A percentile compares a stretch with the other conserved stretches of the same genome.
Conservation (phyloP, 2,797 vertebrate species). For the Melanotaenia pygmaea region DNA sequence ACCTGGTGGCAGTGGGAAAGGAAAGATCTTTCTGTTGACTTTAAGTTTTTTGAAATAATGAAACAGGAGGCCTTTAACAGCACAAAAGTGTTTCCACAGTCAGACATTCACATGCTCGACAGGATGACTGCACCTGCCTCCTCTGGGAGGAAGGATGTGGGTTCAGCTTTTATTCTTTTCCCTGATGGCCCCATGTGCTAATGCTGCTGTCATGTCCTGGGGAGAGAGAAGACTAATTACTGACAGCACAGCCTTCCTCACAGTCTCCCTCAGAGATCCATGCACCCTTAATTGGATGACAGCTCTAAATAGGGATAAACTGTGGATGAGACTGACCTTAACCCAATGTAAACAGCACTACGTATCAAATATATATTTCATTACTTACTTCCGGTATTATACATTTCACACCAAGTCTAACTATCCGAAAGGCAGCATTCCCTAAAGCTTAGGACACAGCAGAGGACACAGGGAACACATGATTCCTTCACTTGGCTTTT, state of each 20-base stretch:
- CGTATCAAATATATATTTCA: slow-evolving; percentile 34
- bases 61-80: slow-evolving; percentile 28
- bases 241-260: slow-evolving; percentile 69
- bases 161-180: slow-evolving; percentile 68
- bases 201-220: slow-evolving; percentile 75
- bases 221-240: slow-evolving; percentile 80
- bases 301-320: slow-evolving; percentile 68
- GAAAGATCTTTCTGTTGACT: neutral
- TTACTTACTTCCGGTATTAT: slow-evolving; percentile 16
- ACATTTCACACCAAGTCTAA: slow-evolving; percentile 7
- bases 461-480: neutral
- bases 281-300: slow-evolving; percentile 71
- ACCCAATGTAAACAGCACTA: slow-evolving; percentile 56
- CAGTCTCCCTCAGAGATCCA: slow-evolving; percentile 68
- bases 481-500: neutral
- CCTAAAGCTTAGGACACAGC: too few relatives aligned
- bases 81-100: slow-evolving; percentile 25
- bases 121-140: slow-evolving; percentile 62
- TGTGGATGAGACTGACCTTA: slow-evolving; percentile 64
- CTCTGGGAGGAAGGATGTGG: slow-evolving; percentile 68
- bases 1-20: neutral
- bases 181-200: slow-evolving; percentile 63
- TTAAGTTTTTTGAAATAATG: neutral
- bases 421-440: neutral
- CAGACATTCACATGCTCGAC: slow-evolving; percentile 34